These are phyloP conservation scores for Anthopleura sola DNA, from an alignment of 64 coral and sea anemone genomes.

Conservation along the genomic window DNA sequence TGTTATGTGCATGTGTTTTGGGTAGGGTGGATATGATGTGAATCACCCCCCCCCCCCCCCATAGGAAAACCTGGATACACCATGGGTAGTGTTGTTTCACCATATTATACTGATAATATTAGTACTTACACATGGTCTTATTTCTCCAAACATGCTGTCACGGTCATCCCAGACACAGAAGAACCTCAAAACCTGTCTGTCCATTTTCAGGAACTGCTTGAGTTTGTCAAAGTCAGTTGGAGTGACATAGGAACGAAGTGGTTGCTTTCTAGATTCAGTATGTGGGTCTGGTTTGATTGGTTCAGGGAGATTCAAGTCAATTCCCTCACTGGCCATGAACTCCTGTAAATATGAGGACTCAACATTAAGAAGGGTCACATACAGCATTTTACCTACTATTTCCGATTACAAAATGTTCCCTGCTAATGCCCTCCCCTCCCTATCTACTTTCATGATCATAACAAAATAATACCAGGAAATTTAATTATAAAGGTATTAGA, in stretches of 20 bases:
- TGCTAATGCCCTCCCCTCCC: too few species aligned
- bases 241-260: constrained; percentile 78
- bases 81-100: too few species aligned
- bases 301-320: constrained; percentile 75
- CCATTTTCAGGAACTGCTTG: constrained; percentile 88
- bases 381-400: too few species aligned
- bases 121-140: constrained; percentile 92
- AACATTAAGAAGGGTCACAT: not conserved
- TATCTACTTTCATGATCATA: too few species aligned
- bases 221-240: constrained; percentile 95
- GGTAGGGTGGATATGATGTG: too few species aligned
- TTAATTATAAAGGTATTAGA: too few species aligned
- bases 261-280: constrained; percentile 76
- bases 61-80: too few species aligned
- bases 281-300: constrained; percentile 67
- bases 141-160: constrained; percentile 99
- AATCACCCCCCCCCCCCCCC: too few species aligned
- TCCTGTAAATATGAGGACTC: constrained; percentile 33
- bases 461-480: too few species aligned
- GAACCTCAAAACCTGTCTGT: constrained; percentile 91
- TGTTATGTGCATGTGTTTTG: too few species aligned
- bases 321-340: constrained; percentile 98
- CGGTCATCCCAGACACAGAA: constrained; percentile 99
- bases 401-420: too few species aligned
- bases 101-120: too few species aligned